phyloP scores from a whole-genome alignment of 1,140 invertebrate species.

The Cydia amplana region DNA sequence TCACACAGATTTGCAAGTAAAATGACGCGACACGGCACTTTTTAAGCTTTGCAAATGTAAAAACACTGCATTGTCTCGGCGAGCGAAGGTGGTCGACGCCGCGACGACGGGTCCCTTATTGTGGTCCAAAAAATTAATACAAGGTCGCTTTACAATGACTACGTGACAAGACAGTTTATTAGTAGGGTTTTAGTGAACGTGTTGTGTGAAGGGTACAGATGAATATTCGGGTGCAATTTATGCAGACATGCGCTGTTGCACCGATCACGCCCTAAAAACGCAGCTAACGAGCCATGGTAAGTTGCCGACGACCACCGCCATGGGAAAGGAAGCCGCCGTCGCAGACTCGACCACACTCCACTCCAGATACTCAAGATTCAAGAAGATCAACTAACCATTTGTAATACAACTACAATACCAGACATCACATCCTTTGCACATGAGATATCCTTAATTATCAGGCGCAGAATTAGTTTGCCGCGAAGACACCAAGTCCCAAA shows the following conservation, averaged over 20 bases:
- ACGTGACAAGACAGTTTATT: constrained; percentile 45
- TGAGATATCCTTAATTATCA: background rate
- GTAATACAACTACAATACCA: constrained; percentile 27
- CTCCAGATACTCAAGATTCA: constrained; percentile 47
- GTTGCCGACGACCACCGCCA: constrained; percentile 51
- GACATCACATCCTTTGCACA: background rate
- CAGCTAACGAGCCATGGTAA: constrained; percentile 63
- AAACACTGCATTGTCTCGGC: constrained; percentile 59
- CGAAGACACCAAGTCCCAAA: constrained; percentile 10
- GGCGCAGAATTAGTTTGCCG: background rate
- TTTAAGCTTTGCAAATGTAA: constrained; percentile 65
- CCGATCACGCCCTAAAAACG: constrained; percentile 75
- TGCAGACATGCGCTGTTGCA: constrained; percentile 74
- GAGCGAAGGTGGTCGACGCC: constrained; percentile 39
- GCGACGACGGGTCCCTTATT: constrained; percentile 32
- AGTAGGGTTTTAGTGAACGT: constrained; percentile 48
- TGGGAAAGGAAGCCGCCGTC: constrained; percentile 66
- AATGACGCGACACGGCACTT: constrained; percentile 63
- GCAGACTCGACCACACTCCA: constrained; percentile 47
- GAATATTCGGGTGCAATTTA: constrained; percentile 68
- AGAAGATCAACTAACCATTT: constrained; percentile 33
- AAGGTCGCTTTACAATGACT: constrained; percentile 53
- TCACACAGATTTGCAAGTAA: constrained; percentile 72
- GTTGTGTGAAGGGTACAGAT: constrained; percentile 47
- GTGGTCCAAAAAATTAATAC: constrained; percentile 38